phyloP scores from a whole-genome alignment of 2,888 invertebrate species.

The Falcaria lacertinaria region DNA sequence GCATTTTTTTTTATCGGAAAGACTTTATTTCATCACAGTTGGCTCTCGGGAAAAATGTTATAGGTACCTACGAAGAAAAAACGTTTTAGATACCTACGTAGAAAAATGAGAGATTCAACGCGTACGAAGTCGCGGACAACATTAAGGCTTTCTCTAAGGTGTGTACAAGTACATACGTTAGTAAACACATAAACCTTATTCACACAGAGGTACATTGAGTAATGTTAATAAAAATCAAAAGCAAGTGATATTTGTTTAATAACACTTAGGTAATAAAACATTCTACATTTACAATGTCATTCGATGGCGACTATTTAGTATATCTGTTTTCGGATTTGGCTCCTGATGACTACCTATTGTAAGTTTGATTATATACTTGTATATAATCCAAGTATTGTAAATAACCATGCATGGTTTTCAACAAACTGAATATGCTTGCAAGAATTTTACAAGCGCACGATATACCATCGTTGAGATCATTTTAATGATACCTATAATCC shows the following conservation, averaged over 20 bases:
- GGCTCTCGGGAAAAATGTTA: no score
- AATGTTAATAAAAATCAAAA: not conserved
- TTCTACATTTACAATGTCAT: conserved; percentile 63
- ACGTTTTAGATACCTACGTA: no score
- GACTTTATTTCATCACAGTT: no score
- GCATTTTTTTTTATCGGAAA: no score
- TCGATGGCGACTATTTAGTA: conserved; percentile 60
- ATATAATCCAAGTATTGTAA: no score
- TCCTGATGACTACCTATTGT: conserved; percentile 38
- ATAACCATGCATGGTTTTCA: conserved; percentile 22
- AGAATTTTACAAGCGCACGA: conserved; percentile 33
- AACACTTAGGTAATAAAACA: conserved; percentile 62
- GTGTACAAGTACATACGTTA: not conserved
- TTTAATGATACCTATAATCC: conserved; percentile 27
- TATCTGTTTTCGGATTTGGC: conserved; percentile 43
- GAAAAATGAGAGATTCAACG: no score
- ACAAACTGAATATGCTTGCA: conserved; percentile 26
- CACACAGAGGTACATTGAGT: not conserved
- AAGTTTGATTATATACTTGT: no score
- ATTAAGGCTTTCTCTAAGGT: no score
- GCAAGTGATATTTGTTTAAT: conserved; percentile 57
- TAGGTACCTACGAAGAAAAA: no score
- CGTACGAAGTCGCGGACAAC: no score
- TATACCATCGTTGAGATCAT: conserved; percentile 47
- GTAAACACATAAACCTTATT: no score